phyloP scores from a whole-genome alignment of 2,113 vertebrate species.

The Apaloderma vittatum region DNA sequence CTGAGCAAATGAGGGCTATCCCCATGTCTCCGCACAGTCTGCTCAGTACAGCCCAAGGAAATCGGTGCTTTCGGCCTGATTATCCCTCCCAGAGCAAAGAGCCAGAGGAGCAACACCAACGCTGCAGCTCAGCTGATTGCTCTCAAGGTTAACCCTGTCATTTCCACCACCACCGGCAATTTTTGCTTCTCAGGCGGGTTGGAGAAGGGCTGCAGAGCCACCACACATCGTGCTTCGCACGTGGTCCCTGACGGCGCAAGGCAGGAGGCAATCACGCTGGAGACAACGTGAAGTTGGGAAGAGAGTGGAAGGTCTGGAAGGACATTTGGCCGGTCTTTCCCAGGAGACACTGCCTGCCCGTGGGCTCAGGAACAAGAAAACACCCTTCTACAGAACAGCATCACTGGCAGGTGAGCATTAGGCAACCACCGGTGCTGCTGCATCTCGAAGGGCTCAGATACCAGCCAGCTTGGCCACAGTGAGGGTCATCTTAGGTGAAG shows the following conservation, averaged over 20 bases:
- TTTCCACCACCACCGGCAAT: not conserved
- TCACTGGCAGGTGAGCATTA: not conserved
- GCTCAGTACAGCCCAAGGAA: not conserved
- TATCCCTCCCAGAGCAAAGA: not conserved
- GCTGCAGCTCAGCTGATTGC: rapidly evolving
- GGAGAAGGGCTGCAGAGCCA: not conserved
- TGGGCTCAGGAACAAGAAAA: not conserved
- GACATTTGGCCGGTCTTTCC: rapidly evolving
- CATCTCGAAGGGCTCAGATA: rapidly evolving
- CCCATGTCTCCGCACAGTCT: not conserved
- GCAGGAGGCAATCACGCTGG: not conserved
- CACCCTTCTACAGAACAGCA: not conserved
- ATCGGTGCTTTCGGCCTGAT: not conserved
- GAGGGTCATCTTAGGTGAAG: not conserved
- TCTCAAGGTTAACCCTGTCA: not conserved
- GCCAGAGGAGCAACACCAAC: not conserved
- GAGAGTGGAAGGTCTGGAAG: not conserved
- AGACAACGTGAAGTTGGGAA: not conserved
- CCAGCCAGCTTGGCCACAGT: rapidly evolving
- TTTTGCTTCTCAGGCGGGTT: not conserved
- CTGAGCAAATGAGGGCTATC: not conserved
- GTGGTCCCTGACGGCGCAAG: rapidly evolving
- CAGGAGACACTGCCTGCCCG: not conserved
- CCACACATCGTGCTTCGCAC: rapidly evolving
- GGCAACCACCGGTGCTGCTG: rapidly evolving